Base-by-base conservation (phyloP, 2,113 vertebrate genomes). In the Thamnophis sirtalis region DNA sequence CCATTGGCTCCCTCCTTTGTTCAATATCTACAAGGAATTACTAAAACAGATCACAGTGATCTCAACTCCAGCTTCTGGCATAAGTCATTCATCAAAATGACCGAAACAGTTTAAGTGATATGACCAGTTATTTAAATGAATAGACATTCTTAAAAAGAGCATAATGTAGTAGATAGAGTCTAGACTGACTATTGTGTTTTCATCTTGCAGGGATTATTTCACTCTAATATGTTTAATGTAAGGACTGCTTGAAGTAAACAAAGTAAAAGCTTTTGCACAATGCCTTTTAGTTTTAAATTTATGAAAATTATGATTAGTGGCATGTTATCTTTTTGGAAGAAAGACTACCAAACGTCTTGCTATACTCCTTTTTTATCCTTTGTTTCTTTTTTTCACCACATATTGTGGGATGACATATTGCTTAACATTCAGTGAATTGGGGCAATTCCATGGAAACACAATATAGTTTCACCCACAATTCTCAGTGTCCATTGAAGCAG, bases 401-500 rank as follows among this genome's bases (percentile, higher is more conserved):
- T 6, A 26, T 43, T 28, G 24, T 22, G 28, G 28, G 48, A 21
- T 10, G 17, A 33, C 60, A 53, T 55, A 84, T 80, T 56, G 51
- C 49, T 68, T 80, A 56, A 93, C 2, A 38, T 53, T 92, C 89
- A 91, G 49, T n/a, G 88, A 49, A 88, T 49, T 55, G 85, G 92
- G 91, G 88, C 43, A 87, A 89, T 68, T 93, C 28, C 11, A 58
- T 1, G 48, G 1, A 22, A 60, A 87, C 94, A 97, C 97, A 97
- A 97, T 97, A 94, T 94, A 33, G 73, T 93, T 95, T 96, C 97
- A 96, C 96, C 19, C 87, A 88, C 54, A 94, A 93, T 92, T 68
- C 90, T 93, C 93, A 93, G 96, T 95, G 93, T 96, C 97, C 96
- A 96, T 92, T 49, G 51, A 90, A 90, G 88, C 84, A 84, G 93